phyloP scores from a whole-genome alignment of 2,888 invertebrate genomes.

The Agrochola lychnidis region DNA sequence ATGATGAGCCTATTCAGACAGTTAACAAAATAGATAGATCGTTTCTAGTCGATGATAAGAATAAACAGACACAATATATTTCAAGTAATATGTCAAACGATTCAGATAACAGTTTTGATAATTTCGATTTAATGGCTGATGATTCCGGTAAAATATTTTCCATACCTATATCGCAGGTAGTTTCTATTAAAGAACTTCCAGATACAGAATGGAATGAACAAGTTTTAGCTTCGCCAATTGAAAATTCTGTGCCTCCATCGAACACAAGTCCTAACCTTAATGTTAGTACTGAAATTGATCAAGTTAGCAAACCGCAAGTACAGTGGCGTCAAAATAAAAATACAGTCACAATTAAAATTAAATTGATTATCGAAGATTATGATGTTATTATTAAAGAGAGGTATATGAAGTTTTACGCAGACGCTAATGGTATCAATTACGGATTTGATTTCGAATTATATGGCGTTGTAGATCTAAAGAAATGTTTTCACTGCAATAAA shows the following conservation, averaged over 20 bases:
- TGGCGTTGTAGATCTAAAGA: slow-evolving; percentile 76
- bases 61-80: neutral
- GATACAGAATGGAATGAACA: slow-evolving; percentile 2
- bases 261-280: slow-evolving; percentile 58
- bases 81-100: slow-evolving; percentile 54
- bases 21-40: slow-evolving; percentile 12
- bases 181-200: slow-evolving; percentile 22
- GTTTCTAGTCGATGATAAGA: slow-evolving; percentile 2
- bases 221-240: slow-evolving; percentile 8
- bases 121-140: slow-evolving; percentile 44
- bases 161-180: slow-evolving; percentile 28
- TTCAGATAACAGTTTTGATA: slow-evolving; percentile 72
- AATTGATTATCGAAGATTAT: slow-evolving; percentile 79
- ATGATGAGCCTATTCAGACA: slow-evolving; percentile 13
- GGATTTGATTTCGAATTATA: slow-evolving; percentile 83
- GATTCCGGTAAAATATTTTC: neutral
- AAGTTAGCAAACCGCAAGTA: slow-evolving; percentile 77
- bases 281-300: slow-evolving; percentile 46
- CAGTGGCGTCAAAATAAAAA: slow-evolving; percentile 82
- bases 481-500: slow-evolving; percentile 77
- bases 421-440: slow-evolving; percentile 75
- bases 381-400: slow-evolving; percentile 75
- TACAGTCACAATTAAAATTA: slow-evolving; percentile 79
- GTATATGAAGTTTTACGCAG: slow-evolving; percentile 74
- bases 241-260: slow-evolving; percentile 75